Evolutionary conservation across 2,888 invertebrate genomes (phyloP).

Genomic region (Platycheirus albimanus): DNA sequence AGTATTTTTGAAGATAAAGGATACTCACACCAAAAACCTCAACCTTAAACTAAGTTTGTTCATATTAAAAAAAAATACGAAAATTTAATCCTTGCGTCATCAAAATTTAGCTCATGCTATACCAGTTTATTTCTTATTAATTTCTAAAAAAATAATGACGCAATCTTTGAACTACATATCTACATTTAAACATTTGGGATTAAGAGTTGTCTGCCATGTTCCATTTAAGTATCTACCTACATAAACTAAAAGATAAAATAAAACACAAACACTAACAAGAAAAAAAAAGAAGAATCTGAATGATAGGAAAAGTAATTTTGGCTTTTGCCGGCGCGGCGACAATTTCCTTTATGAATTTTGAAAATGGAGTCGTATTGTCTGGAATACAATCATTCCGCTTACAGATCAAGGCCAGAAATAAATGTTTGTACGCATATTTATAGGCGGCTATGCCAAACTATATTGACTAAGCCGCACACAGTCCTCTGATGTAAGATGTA

Average conservation of each 20-base stretch:
- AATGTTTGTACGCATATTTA: constrained; percentile 57
- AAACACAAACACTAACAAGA: constrained; percentile 20
- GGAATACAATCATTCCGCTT: constrained; percentile 62
- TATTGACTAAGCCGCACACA: constrained; percentile 4
- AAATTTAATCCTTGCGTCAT: constrained; percentile 5
- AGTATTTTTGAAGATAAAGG: no score
- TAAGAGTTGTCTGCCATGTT: constrained; percentile 7
- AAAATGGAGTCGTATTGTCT: constrained; percentile 71
- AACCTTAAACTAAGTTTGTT: no score
- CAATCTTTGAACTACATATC: constrained; percentile 39
- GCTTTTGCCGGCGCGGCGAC: constrained; percentile 68
- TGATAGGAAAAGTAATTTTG: constrained; percentile 63
- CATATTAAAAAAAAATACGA: no score
- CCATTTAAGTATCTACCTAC: constrained; percentile 16
- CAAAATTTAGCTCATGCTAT: not conserved
- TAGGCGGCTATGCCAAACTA: constrained; percentile 30
- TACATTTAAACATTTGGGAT: not conserved
- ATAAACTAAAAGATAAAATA: constrained; percentile 10
- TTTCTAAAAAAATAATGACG: constrained; percentile 46
- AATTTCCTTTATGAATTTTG: constrained; percentile 71
- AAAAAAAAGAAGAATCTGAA: constrained; percentile 29
- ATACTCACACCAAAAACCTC: no score
- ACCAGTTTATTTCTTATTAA: not conserved
- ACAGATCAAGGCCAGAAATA: constrained; percentile 55
- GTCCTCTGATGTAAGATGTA: constrained; percentile 20